These are phyloP conservation scores for Tetragonula carbonaria DNA, from an alignment of 2,888 invertebrate genomes.

Conservation along the genomic window DNA sequence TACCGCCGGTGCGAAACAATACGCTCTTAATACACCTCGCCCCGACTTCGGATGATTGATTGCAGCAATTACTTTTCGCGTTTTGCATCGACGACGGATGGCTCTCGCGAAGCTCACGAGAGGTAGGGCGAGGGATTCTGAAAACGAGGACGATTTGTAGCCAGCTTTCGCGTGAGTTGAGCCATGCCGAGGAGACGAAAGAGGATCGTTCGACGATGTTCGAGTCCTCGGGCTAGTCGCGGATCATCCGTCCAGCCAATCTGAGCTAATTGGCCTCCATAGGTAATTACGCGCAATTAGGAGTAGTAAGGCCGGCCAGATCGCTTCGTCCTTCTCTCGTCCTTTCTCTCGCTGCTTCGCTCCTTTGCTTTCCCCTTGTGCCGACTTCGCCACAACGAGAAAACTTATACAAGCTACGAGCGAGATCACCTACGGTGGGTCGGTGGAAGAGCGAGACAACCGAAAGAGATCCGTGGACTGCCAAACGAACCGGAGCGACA, in stretches of 20 bases:
- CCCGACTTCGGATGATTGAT: slow-evolving; percentile 29
- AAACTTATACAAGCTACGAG: slow-evolving; percentile 69
- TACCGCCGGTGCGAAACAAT: slow-evolving; percentile 2
- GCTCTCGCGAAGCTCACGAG: not conserved
- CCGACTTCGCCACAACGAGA: slow-evolving; percentile 62
- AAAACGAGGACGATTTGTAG: slow-evolving; percentile 59
- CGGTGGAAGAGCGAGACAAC: slow-evolving; percentile 65
- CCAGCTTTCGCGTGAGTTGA: slow-evolving; percentile 71
- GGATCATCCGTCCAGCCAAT: slow-evolving; percentile 78
- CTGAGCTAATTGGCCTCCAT: slow-evolving; percentile 82
- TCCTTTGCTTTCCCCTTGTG: slow-evolving; percentile 17
- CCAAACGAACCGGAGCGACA: slow-evolving; percentile 18
- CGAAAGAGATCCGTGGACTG: slow-evolving; percentile 33
- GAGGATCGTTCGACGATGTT: slow-evolving; percentile 60
- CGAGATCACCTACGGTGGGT: slow-evolving; percentile 64
- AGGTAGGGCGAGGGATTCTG: slow-evolving; percentile 31
- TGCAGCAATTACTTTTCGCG: slow-evolving; percentile 30
- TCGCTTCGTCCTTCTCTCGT: slow-evolving; percentile 56
- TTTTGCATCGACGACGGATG: slow-evolving; percentile 11
- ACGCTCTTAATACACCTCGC: slow-evolving; percentile 2
- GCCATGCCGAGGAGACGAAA: slow-evolving; percentile 61
- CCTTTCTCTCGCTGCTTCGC: slow-evolving; percentile 34
- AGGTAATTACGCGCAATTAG: slow-evolving; percentile 83
- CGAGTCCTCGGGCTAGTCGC: slow-evolving; percentile 73
- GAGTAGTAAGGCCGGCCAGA: slow-evolving; percentile 74